Conservation (phyloP, 2,113 vertebrate species). For the Varanus komodoensis region DNA sequence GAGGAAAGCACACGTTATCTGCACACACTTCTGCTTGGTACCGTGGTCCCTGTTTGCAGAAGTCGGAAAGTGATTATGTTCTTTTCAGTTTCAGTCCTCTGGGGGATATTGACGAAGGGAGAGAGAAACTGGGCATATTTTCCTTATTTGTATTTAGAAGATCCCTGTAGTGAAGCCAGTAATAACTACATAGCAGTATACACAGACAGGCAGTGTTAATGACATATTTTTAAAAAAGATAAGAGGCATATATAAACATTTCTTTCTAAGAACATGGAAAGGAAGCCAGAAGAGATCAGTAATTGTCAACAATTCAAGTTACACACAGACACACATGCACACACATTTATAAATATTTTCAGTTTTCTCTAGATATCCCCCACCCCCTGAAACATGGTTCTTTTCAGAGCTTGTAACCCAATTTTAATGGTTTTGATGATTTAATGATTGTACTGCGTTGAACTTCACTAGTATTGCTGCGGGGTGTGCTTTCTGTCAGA, state of each 20-base stretch:
- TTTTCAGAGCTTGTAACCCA: conserved; percentile 69
- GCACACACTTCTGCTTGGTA: conserved; percentile 68
- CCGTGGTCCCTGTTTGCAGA: conserved; percentile 66
- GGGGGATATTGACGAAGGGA: conserved; percentile 39
- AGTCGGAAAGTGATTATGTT: conserved; percentile 77
- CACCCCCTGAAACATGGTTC: conserved; percentile 56
- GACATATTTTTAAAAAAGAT: conserved; percentile 69
- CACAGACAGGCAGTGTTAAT: conserved; percentile 72
- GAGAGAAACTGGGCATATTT: conserved; percentile 61
- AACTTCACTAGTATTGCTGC: conserved; percentile 67
- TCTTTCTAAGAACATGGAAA: conserved; percentile 57
- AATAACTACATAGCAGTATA: conserved; percentile 65
- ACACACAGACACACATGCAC: conserved; percentile 26
- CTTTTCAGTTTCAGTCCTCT: conserved; percentile 72
- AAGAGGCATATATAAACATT: conserved; percentile 64
- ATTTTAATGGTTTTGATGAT: conserved; percentile 83
- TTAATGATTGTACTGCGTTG: conserved; percentile 74
- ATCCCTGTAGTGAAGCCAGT: conserved; percentile 72
- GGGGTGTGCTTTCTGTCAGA: conserved; percentile 73
- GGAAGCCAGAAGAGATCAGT: conserved; percentile 59
- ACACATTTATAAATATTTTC: conserved; percentile 46
- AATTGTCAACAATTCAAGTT: conserved; percentile 68
- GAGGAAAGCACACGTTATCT: conserved; percentile 78
- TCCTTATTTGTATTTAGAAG: conserved; percentile 79
- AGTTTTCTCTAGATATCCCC: conserved; percentile 53